phyloP scores from a whole-genome alignment of 2,797 vertebrate genomes.

The Cossypha polioptera region DNA sequence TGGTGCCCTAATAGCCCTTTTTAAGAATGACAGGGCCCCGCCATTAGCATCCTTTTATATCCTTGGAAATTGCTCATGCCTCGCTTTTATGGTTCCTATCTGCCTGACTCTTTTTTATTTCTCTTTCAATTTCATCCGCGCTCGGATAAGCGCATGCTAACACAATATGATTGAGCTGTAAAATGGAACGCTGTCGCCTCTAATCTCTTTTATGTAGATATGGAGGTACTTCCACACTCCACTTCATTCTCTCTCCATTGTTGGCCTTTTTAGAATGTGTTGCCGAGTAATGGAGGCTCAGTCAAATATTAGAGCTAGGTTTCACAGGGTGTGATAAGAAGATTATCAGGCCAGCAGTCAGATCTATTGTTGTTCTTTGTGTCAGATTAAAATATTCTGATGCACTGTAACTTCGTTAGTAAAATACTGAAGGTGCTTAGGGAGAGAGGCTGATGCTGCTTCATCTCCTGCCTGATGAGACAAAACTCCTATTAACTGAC shows the following conservation, averaged over 20 bases:
- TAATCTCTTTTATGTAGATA: slow-evolving; percentile 98
- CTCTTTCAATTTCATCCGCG: slow-evolving; percentile 93
- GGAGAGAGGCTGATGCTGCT: slow-evolving; percentile 39
- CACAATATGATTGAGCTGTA: slow-evolving; percentile 94
- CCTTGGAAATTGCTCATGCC: slow-evolving; percentile 92
- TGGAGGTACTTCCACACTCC: slow-evolving; percentile 82
- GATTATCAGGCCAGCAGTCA: slow-evolving; percentile 77
- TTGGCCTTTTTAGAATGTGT: slow-evolving; percentile 75
- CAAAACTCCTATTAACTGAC: slow-evolving; percentile 63
- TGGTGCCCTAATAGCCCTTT: slow-evolving; percentile 88
- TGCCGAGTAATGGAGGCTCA: slow-evolving; percentile 74
- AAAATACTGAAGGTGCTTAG: slow-evolving; percentile 69
- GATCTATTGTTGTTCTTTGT: slow-evolving; percentile 78
- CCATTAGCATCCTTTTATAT: slow-evolving; percentile 93
- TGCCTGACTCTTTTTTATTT: slow-evolving; percentile 89
- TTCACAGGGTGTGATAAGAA: slow-evolving; percentile 81
- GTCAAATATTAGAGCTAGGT: slow-evolving; percentile 80
- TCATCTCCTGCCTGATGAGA: slow-evolving; percentile 61
- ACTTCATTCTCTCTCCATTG: slow-evolving; percentile 80
- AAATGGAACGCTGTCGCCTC: slow-evolving; percentile 88
- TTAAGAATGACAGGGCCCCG: slow-evolving; percentile 91
- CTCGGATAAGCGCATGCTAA: slow-evolving; percentile 88
- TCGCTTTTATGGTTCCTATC: slow-evolving; percentile 88
- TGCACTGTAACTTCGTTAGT: slow-evolving; percentile 76
- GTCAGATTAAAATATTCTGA: slow-evolving; percentile 83